These are phyloP conservation scores for Ficedula albicollis DNA, from an alignment of 2,797 vertebrate genomes.

Conservation along the genomic window DNA sequence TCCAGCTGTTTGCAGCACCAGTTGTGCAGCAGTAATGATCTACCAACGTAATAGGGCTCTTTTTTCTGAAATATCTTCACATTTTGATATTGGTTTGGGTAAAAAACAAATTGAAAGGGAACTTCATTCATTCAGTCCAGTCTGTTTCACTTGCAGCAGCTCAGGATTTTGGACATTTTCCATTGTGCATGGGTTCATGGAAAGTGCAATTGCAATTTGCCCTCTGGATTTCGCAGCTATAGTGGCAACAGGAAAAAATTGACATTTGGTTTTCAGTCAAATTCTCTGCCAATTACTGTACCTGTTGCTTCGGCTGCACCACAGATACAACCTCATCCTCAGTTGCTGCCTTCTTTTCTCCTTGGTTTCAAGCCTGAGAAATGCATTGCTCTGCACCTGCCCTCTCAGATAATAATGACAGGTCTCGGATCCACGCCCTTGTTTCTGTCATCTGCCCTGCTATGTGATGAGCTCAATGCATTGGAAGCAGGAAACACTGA, in stretches of 20 bases:
- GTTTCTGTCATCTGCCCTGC: constrained; percentile 43
- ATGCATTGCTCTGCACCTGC: not conserved
- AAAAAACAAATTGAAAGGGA: not conserved
- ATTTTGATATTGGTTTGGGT: not conserved
- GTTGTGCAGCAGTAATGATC: not conserved
- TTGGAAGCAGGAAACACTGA: constrained; percentile 61
- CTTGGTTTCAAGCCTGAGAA: constrained; percentile 19
- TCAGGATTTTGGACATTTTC: not conserved
- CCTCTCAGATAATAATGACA: constrained; percentile 34
- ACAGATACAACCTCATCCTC: not conserved
- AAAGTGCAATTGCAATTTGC: not conserved
- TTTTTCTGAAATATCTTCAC: not conserved
- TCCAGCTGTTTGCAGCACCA: not conserved
- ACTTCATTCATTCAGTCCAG: fast-evolving
- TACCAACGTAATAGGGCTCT: fast-evolving
- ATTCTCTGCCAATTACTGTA: not conserved
- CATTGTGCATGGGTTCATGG: not conserved
- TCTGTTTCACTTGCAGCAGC: not conserved
- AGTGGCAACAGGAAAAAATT: not conserved
- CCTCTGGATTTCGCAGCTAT: not conserved
- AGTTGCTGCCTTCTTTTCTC: not conserved
- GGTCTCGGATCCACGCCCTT: constrained; percentile 49
- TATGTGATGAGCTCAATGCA: constrained; percentile 59
- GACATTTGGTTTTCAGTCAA: not conserved
- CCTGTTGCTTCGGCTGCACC: not conserved